Base-by-base conservation (phyloP, 1,140 invertebrate species). In the Bradysia coprophila region DNA sequence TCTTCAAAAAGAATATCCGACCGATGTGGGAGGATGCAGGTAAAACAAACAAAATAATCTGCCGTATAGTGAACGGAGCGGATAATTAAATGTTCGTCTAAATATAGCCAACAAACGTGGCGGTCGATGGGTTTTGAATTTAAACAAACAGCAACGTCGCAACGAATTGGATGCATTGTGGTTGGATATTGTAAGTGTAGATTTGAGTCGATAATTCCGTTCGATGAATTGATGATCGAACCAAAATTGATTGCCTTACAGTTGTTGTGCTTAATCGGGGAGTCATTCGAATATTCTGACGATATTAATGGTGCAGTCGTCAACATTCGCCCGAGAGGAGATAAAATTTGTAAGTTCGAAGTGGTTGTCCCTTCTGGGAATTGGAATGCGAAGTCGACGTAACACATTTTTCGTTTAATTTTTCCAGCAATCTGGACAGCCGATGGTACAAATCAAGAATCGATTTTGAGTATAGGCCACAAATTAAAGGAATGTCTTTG, bases 11-110 rank as follows among this genome's bases (percentile, higher is more conserved):
- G 61, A 91, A 89, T 11, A 88, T 97, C 50, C 76, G 82, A 48
- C 94, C 94, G 4, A 97, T 95, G 91, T 98, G 94, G 94, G 94
- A 98, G 69, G 93, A 98, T 62, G 71, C 73, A 40, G 73, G 76
- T 5, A 90, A n/a, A n/a, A n/a, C n/a, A n/a, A n/a, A n/a, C n/a
- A n/a, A n/a, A n/a, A n/a, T n/a, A n/a, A n/a, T n/a, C n/a, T n/a
- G n/a, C n/a, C n/a, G n/a, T n/a, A n/a, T n/a, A n/a, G n/a, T n/a
- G n/a, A n/a, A n/a, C n/a, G n/a, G n/a, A n/a, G n/a, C n/a, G n/a
- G n/a, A n/a, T n/a, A n/a, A n/a, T n/a, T n/a, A n/a, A n/a, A n/a
- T n/a, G n/a, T n/a, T n/a, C n/a, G n/a, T n/a, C n/a, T n/a, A n/a
- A n/a, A n/a, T n/a, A n/a, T n/a, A n/a, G n/a, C n/a, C n/a, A n/a